Conservation (phyloP, 2,888 invertebrate genomes). For the Orchesella flavescens region DNA sequence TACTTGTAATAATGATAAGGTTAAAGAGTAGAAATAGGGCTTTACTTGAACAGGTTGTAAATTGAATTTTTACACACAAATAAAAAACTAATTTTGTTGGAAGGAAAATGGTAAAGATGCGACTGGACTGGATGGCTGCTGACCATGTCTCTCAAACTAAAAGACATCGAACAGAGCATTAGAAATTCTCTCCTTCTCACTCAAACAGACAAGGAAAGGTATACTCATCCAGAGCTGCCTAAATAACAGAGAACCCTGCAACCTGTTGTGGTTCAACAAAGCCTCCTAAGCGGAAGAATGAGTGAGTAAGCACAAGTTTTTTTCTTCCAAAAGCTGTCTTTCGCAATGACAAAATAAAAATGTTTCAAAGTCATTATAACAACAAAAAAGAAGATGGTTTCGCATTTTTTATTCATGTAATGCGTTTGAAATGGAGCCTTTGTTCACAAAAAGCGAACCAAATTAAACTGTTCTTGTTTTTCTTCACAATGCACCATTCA, state of each 20-base stretch:
- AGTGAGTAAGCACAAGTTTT: conserved; percentile 54
- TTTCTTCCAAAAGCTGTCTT: conserved; percentile 50
- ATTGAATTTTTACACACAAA: background rate
- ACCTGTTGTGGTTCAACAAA: conserved; percentile 47
- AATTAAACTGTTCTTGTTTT: conserved; percentile 42
- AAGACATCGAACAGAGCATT: no score
- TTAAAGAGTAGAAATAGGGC: no score
- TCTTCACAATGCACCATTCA: conserved; percentile 42
- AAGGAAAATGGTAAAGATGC: no score
- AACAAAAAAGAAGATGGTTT: conserved; percentile 41
- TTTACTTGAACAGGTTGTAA: background rate
- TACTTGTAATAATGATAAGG: background rate
- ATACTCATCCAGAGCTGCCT: background rate
- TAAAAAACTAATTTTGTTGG: no score
- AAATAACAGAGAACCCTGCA: conserved; percentile 26
- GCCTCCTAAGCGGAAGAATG: background rate
- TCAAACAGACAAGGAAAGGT: background rate
- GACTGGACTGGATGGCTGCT: no score
- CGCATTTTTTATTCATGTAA: conserved; percentile 34
- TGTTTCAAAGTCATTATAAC: conserved; percentile 55
- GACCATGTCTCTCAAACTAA: no score
- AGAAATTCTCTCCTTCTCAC: background rate
- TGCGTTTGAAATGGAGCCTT: conserved; percentile 16
- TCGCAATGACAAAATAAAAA: conserved; percentile 43
- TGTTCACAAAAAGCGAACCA: conserved; percentile 25